A percentile compares a stretch with the other conserved stretches of the same genome.
phyloP scores from a whole-genome alignment of 1,140 invertebrate genomes.

The Globodera ellingtonae region DNA sequence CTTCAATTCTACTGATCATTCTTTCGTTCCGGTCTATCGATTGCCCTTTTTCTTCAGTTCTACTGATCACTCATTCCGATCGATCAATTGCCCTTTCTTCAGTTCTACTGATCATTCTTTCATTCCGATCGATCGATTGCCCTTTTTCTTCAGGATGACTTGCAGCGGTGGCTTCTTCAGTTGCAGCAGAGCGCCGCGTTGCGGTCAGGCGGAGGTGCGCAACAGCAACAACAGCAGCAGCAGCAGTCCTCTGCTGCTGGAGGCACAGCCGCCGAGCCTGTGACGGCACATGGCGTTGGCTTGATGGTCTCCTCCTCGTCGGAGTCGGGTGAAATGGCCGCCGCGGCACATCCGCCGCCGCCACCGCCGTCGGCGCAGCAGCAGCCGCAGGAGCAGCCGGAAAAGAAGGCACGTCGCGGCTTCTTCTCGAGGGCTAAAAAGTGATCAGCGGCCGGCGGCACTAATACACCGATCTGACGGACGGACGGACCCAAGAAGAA shows the following conservation, averaged over 20 bases:
- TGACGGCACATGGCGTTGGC: not conserved
- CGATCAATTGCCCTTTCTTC: not conserved
- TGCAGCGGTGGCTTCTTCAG: conserved; percentile 59
- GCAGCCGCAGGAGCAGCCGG: conserved; percentile 16
- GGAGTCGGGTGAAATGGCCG: conserved; percentile 19
- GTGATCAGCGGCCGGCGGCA: not conserved
- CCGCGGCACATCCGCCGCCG: conserved; percentile 4
- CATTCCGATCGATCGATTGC: not conserved
- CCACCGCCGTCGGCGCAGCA: not conserved
- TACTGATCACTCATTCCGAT: not conserved
- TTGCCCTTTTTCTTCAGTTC: too few species aligned
- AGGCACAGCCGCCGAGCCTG: not conserved
- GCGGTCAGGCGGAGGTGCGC: conserved; percentile 7
- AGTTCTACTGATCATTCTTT: not conserved
- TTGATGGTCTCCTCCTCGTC: conserved; percentile 13
- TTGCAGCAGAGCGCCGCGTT: conserved; percentile 40
- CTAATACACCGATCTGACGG: too few species aligned
- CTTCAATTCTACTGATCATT: too few species aligned
- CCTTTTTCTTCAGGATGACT: conserved; percentile 55
- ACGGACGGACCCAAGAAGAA: too few species aligned
- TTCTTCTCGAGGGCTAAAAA: conserved; percentile 46
- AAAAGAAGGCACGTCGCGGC: conserved; percentile 41
- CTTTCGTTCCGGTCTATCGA: too few species aligned
- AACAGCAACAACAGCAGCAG: not conserved
- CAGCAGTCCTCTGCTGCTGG: conserved; percentile 8